Evolutionary conservation across 2,888 invertebrate genomes (phyloP), one percentile per base, ranked within the genome.

Genomic region (Macrosiphum euphorbiae): DNA sequence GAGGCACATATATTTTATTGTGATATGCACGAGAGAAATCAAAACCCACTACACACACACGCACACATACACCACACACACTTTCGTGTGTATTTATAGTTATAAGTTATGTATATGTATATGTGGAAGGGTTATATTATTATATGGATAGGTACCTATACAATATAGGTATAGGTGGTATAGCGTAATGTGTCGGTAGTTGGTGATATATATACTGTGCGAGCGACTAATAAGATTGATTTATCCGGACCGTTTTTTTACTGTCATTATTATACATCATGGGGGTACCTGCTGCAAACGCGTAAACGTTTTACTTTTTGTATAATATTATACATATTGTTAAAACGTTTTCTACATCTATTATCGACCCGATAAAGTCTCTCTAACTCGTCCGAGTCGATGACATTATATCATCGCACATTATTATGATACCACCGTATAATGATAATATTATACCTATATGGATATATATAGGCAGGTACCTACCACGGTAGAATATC

Each of bases 231-330:
- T 86, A 94, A 90, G 94, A 94, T 94, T 94, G 94, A 94, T 94
- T 94, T 94, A 90, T 94, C 94, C 94, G 90, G 86, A 90, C 52
- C 86, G 86, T 94, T 94, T 94, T 93, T 94, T 94, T 90, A 94
- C 90, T 90, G 94, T 94, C 94, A 94, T 78, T 94, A 94, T 90
- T 35, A 24, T 78, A 78, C 78, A 35, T 41, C 55, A 55, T 7
- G 55, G 35, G 1, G 35, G 8, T 35, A 10, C 35, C 35, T 35
- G 78, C 78, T 78, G 78, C 90, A 35, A 86, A 94, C 47, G 67
- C 94, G 94, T 94, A 90, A 67, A 94, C 85, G 10, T 94, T 94
- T 89, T 26, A 61, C 86, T 87, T 61, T 67, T 35, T 86, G 7
- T 85, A 41, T 88, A 50, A 87, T 85, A 41, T 28, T 44, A n/a